A percentile compares a stretch with the other conserved stretches of the same genome.
Conservation (phyloP, 2,113 vertebrate species). For the Emydura subglobosa region DNA sequence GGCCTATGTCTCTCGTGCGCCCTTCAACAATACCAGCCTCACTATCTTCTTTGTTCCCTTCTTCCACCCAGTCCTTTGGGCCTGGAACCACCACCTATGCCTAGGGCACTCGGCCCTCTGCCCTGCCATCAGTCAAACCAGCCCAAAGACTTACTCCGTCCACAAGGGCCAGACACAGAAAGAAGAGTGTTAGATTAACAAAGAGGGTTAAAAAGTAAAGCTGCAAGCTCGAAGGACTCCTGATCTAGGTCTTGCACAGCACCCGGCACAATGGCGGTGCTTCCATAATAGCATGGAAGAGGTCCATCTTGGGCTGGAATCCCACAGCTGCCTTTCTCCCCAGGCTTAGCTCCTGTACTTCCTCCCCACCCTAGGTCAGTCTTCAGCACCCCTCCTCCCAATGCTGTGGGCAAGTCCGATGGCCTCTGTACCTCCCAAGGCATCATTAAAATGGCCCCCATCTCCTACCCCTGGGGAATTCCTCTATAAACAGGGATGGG, state of each 20-base stretch:
- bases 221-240: background rate
- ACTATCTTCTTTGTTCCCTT: background rate
- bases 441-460: background rate
- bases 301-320: background rate
- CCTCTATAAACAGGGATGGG: accelerated
- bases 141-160: background rate
- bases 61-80: background rate
- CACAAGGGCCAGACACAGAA: background rate
- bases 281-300: background rate
- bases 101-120: background rate
- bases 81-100: too few species aligned
- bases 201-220: background rate
- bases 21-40: background rate
- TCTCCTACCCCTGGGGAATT: accelerated
- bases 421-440: background rate
- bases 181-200: background rate
- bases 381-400: accelerated
- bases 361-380: background rate
- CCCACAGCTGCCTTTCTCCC: background rate
- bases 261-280: background rate
- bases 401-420: background rate
- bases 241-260: background rate
- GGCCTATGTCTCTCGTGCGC: background rate
- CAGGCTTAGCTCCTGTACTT: background rate
- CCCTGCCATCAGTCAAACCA: background rate